A percentile compares a stretch with the other conserved stretches of the same genome.
Conservation (phyloP, 2,888 invertebrate species). For the Aporophyla nigra region DNA sequence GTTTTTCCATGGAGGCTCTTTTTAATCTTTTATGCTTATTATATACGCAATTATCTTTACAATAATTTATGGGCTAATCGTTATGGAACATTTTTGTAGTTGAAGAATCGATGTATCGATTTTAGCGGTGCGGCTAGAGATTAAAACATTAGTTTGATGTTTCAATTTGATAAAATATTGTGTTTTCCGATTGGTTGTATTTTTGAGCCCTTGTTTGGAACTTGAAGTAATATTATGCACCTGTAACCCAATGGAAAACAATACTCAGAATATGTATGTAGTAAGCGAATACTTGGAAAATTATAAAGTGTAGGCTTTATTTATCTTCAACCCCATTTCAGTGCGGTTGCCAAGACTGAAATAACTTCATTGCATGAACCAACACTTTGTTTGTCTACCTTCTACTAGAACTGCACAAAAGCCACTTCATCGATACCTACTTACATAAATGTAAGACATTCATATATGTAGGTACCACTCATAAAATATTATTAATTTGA, state of each 20-base stretch:
- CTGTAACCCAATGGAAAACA: background rate
- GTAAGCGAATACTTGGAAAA: too few relatives aligned
- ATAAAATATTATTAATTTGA: constrained; percentile 56
- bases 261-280: background rate
- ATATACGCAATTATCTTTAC: constrained; percentile 54
- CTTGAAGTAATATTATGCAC: background rate
- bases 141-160: constrained; percentile 35
- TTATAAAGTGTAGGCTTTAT: background rate
- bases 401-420: background rate
- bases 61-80: constrained; percentile 53
- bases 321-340: background rate
- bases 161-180: constrained; percentile 35
- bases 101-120: constrained; percentile 28
- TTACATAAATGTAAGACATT: constrained; percentile 17
- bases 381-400: background rate
- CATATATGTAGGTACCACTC: constrained; percentile 13
- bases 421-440: constrained; percentile 20
- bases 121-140: constrained; percentile 34
- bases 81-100: constrained; percentile 38
- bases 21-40: constrained; percentile 49
- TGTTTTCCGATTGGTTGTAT: constrained; percentile 15
- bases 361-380: background rate
- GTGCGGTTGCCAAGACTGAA: background rate
- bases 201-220: background rate
- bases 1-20: constrained; percentile 43